phyloP scores from a whole-genome alignment of 2,797 vertebrate genomes.

The Forpus xanthops region DNA sequence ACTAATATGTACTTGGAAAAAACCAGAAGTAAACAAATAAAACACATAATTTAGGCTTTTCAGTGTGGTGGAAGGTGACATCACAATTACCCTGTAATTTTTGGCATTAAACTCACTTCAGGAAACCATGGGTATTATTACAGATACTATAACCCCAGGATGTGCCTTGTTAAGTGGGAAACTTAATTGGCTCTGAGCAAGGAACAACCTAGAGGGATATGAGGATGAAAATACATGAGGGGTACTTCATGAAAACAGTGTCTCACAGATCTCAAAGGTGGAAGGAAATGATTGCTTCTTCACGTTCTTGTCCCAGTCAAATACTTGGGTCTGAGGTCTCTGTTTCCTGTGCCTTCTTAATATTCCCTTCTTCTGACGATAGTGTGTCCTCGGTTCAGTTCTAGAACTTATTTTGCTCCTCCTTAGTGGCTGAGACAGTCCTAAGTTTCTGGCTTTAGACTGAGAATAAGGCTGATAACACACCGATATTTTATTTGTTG shows the following conservation, averaged over 20 bases:
- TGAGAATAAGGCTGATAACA: not conserved
- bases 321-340: not conserved
- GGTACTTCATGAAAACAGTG: not conserved
- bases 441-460: not conserved
- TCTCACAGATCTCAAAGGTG: not conserved
- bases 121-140: not conserved
- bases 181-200: not conserved
- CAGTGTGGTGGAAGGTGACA: not conserved
- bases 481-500: not conserved
- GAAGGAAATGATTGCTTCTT: not conserved
- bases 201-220: not conserved
- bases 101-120: not conserved
- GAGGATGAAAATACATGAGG: not conserved
- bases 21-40: not conserved
- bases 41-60: not conserved
- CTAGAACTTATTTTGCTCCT: not conserved
- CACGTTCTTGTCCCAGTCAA: not conserved
- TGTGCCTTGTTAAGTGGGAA: not conserved
- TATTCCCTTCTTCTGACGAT: not conserved
- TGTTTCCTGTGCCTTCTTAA: not conserved
- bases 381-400: not conserved
- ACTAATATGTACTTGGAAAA: not conserved
- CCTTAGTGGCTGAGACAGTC: not conserved
- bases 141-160: not conserved
- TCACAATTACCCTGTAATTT: not conserved